Evolutionary conservation across 2,113 vertebrate species (phyloP).

Genomic region (Raja brachyura): DNA sequence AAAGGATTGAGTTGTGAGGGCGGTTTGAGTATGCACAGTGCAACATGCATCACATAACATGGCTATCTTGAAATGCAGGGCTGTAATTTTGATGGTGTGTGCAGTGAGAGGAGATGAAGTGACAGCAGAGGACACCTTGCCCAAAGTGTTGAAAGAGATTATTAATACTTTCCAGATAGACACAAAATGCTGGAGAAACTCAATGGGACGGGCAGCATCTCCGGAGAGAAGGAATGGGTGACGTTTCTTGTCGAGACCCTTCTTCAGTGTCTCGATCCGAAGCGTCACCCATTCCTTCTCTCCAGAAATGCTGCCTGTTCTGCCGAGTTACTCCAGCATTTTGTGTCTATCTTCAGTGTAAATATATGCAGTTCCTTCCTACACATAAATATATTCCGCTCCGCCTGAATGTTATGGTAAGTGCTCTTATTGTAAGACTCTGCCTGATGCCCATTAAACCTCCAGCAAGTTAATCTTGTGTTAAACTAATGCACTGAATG

Average conservation of each 20-base stretch:
- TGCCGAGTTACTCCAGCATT: no score
- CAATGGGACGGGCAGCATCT: no score
- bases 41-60: not conserved
- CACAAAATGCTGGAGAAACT: no score
- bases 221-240: no score
- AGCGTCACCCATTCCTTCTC: no score
- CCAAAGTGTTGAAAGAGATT: not conserved
- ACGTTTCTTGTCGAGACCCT: no score
- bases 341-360: no score
- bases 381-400: no score
- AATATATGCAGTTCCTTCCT: no score
- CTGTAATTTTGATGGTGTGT: constrained; percentile 16
- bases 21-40: not conserved
- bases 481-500: not conserved
- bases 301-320: no score
- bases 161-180: not conserved
- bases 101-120: not conserved
- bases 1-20: not conserved
- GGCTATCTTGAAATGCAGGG: not conserved
- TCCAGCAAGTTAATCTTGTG: not conserved
- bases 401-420: not conserved
- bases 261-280: no score
- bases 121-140: not conserved
- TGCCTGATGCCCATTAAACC: not conserved
- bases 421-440: not conserved